These are phyloP conservation scores for Hucho hucho DNA, from an alignment of 2,113 vertebrate species.

Conservation along the genomic window DNA sequence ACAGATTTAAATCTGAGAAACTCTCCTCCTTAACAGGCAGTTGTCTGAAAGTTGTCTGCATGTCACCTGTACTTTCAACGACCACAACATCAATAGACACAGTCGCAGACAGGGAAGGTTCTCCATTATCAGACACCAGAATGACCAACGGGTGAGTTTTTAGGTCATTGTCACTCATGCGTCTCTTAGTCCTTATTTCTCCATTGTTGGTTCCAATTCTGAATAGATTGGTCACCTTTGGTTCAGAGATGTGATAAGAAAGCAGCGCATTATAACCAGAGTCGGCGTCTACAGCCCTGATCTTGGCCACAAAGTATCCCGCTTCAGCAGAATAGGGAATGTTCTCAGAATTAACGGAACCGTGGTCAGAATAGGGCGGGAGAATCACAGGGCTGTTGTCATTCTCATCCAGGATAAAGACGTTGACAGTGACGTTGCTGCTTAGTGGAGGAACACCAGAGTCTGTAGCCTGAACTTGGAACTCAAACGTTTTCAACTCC, in stretches of 20 bases:
- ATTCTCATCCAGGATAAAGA: slow-evolving; percentile 81
- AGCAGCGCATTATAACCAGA: no score
- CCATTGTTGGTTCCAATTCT: no score
- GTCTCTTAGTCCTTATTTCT: slow-evolving; percentile 53
- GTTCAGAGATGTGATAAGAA: no score
- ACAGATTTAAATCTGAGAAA: slow-evolving; percentile 70
- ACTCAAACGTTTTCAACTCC: slow-evolving; percentile 66
- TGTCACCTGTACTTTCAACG: slow-evolving; percentile 66
- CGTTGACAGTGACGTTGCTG: slow-evolving; percentile 68
- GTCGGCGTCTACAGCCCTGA: no score
- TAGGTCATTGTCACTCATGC: slow-evolving; percentile 71
- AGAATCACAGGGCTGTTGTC: slow-evolving; percentile 78
- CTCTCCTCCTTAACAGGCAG: slow-evolving; percentile 48
- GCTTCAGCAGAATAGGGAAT: slow-evolving; percentile 73
- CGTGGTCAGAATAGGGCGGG: slow-evolving; percentile 68
- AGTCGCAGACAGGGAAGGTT: slow-evolving; percentile 74
- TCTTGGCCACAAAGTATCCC: no score
- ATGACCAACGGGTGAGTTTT: slow-evolving; percentile 74
- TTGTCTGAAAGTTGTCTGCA: slow-evolving; percentile 72
- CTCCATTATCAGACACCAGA: slow-evolving; percentile 73
- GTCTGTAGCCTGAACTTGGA: slow-evolving; percentile 78
- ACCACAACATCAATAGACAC: slow-evolving; percentile 72
- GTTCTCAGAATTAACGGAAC: slow-evolving; percentile 66
- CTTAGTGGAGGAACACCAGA: slow-evolving; percentile 76
- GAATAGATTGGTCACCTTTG: no score